phyloP scores from a whole-genome alignment of 2,888 invertebrate species.

The Timandra comae region DNA sequence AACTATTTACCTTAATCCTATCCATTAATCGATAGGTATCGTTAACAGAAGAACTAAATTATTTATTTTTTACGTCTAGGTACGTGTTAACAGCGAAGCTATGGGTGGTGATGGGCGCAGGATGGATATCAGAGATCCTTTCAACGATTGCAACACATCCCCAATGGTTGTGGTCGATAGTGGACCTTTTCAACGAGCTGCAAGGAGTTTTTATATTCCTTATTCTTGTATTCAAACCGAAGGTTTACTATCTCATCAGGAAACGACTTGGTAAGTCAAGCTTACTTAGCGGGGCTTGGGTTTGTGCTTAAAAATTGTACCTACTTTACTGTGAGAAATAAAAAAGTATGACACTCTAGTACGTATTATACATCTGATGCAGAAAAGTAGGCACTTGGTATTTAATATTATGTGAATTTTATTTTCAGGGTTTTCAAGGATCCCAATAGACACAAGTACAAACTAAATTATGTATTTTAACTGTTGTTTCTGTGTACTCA shows the following conservation, averaged over 20 bases:
- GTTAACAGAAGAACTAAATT: no score
- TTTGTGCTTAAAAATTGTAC: no score
- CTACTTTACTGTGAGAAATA: no score
- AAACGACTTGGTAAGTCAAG: conserved; percentile 76
- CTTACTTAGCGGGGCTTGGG: no score
- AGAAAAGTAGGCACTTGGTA: no score
- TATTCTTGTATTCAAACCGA: conserved; percentile 82
- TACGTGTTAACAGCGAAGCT: conserved; percentile 83
- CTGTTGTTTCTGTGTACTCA: conserved; percentile 23
- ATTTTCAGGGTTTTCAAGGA: conserved; percentile 68
- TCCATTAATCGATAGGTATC: no score
- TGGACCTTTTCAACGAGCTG: conserved; percentile 81
- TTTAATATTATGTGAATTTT: no score
- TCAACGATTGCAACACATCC: conserved; percentile 75
- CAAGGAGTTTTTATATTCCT: conserved; percentile 85
- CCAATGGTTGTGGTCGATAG: conserved; percentile 66
- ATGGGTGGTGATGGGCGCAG: conserved; percentile 87
- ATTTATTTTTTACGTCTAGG: no score
- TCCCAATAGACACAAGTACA: conserved; percentile 66
- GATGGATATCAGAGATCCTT: conserved; percentile 82
- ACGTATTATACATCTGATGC: no score
- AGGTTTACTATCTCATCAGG: conserved; percentile 78
- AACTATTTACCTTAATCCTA: no score
- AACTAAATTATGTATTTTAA: conserved; percentile 37
- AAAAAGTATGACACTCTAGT: no score